Evolutionary conservation across 2,797 vertebrate genomes (phyloP).

Genomic region (Loriculus beryllinus): DNA sequence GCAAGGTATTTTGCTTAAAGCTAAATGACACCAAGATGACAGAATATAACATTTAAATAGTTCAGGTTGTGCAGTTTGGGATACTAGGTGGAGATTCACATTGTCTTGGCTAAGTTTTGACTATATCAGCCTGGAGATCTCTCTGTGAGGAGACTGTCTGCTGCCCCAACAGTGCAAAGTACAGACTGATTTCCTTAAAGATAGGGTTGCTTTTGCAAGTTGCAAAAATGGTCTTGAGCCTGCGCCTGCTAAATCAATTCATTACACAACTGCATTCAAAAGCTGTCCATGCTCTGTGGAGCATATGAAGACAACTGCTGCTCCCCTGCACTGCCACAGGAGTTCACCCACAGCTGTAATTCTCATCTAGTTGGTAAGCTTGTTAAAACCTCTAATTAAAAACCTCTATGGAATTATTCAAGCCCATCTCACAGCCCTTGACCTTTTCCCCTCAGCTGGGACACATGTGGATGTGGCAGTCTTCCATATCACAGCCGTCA

Average conservation of each 20-base stretch:
- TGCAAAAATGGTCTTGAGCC: background rate
- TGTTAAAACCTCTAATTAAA: constrained; percentile 46
- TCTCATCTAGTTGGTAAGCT: constrained; percentile 20
- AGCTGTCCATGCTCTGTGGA: background rate
- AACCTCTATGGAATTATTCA: background rate
- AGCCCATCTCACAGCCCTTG: background rate
- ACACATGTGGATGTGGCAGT: background rate
- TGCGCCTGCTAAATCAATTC: background rate
- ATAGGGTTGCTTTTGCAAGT: background rate
- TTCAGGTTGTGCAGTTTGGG: background rate
- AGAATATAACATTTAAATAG: background rate
- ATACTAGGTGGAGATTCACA: background rate
- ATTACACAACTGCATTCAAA: background rate
- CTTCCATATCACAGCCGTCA: background rate
- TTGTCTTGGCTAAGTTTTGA: background rate
- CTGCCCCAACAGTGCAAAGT: background rate
- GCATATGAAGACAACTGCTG: background rate
- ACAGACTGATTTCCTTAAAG: background rate
- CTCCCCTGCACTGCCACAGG: background rate
- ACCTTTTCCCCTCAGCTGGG: background rate
- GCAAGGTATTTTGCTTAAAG: background rate
- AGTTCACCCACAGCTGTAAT: constrained; percentile 30
- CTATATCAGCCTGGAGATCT: background rate
- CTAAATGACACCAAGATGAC: background rate
- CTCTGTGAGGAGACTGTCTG: background rate